Conservation (phyloP, 2,888 invertebrate genomes). For the Sclerodermus sp. region DNA sequence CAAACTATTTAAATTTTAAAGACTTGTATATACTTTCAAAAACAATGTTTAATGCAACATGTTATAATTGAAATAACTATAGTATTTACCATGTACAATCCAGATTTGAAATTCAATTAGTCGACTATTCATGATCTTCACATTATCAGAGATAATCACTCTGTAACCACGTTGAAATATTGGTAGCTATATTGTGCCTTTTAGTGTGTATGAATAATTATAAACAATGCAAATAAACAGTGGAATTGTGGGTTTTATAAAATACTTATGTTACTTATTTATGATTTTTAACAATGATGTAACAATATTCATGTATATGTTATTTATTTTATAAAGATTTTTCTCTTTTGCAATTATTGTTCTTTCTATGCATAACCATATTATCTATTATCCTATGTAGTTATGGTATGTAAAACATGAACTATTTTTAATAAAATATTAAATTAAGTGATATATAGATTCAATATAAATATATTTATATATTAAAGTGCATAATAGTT, state of each 20-base stretch:
- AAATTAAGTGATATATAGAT: too few species aligned
- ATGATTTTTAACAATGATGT: conserved; percentile 45
- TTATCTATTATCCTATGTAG: too few species aligned
- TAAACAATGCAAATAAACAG: conserved; percentile 50
- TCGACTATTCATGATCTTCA: conserved; percentile 31
- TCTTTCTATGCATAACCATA: background rate
- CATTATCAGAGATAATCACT: conserved; percentile 35
- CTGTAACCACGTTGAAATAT: conserved; percentile 55
- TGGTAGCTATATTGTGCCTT: conserved; percentile 57
- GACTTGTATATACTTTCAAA: conserved; percentile 17
- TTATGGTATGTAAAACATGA: too few species aligned
- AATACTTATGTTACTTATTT: conserved; percentile 47
- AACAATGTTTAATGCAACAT: conserved; percentile 17
- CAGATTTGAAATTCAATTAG: conserved; percentile 29
- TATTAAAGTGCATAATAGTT: too few species aligned
- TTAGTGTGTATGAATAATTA: conserved; percentile 50
- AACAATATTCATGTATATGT: conserved; percentile 50
- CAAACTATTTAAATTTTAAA: too few species aligned
- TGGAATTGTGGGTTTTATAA: conserved; percentile 48
- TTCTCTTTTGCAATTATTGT: conserved; percentile 42
- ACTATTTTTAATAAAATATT: too few species aligned
- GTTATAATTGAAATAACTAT: conserved; percentile 15
- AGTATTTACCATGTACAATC: conserved; percentile 22
- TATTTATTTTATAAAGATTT: conserved; percentile 53
- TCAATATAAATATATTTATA: too few species aligned